Conservation (phyloP, 2,888 invertebrate genomes). For the Ypsolopha sequella region DNA sequence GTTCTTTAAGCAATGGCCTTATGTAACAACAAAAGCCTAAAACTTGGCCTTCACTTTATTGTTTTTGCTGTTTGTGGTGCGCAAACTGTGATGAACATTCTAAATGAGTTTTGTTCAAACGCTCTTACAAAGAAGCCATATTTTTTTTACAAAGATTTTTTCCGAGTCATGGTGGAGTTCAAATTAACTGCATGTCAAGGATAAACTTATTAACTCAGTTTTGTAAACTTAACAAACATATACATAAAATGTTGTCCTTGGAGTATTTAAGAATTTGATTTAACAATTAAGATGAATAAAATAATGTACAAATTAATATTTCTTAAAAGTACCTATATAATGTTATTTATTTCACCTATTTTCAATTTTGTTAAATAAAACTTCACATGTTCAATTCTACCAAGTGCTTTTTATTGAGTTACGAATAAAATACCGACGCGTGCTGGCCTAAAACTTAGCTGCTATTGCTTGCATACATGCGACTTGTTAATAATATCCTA, state of each 20-base stretch:
- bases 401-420: no score
- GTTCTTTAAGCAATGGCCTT: not conserved
- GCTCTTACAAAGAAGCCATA: not conserved
- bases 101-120: not conserved
- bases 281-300: conserved; percentile 15
- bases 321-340: conserved; percentile 53
- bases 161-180: no score
- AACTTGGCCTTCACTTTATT: not conserved
- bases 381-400: conserved; percentile 29
- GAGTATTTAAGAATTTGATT: not conserved
- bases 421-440: no score
- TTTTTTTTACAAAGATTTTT: not conserved
- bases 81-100: not conserved
- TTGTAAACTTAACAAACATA: no score
- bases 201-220: no score
- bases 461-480: no score
- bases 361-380: conserved; percentile 59
- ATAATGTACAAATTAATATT: conserved; percentile 68
- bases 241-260: not conserved
- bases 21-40: not conserved
- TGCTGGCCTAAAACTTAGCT: no score
- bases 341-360: conserved; percentile 67
- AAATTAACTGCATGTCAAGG: no score
- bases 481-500: no score
- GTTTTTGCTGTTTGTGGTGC: not conserved